Conservation (phyloP, 2,797 vertebrate species). For the Rousettus madagascariensis region DNA sequence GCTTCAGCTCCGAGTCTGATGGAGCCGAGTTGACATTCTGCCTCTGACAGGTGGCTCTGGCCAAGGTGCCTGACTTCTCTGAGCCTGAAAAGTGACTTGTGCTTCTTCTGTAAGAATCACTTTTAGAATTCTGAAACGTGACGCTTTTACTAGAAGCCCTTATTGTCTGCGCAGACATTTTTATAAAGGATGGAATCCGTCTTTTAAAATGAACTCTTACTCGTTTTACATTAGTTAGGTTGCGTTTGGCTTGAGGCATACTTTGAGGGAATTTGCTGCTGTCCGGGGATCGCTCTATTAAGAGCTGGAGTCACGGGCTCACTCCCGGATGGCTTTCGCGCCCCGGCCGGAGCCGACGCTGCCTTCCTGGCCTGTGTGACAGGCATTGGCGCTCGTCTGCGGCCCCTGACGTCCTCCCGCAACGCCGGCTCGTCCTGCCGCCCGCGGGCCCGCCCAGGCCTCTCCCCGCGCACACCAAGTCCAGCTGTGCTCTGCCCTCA, state of each 20-base stretch:
- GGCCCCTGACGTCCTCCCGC: background rate
- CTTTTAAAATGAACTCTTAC: background rate
- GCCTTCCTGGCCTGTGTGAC: rapidly evolving
- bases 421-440: no score
- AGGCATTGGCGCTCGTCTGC: rapidly evolving
- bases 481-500: no score
- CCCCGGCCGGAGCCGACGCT: background rate
- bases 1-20: background rate
- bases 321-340: rapidly evolving
- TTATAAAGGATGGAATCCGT: background rate
- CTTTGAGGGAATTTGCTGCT: background rate
- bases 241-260: background rate
- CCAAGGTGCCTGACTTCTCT: background rate
- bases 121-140: background rate
- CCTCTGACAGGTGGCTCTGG: background rate
- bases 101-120: background rate
- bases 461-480: rapidly evolving
- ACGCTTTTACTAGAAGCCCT: background rate
- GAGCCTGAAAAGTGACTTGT: background rate
- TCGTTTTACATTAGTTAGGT: background rate
- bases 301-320: background rate
- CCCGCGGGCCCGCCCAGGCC: background rate
- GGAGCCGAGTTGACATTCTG: background rate
- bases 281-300: background rate
- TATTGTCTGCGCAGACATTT: background rate